These are phyloP conservation scores for Rhagonycha fulva DNA, from an alignment of 2,888 invertebrate genomes.

Conservation along the genomic window DNA sequence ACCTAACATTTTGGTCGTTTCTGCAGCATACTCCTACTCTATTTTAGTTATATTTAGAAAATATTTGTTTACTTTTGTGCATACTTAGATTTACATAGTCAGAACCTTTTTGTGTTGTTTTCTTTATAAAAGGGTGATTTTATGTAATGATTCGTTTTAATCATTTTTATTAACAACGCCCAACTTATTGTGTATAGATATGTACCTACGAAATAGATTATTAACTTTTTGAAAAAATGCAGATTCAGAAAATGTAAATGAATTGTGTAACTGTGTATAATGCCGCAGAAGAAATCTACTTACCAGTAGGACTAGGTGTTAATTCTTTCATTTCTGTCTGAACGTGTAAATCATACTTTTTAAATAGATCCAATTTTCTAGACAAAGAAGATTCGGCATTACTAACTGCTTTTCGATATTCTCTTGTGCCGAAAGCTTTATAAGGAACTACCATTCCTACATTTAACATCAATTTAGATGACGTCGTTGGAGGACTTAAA, in stretches of 20 bases:
- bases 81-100: background rate
- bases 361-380: conserved; percentile 67
- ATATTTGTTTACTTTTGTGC: background rate
- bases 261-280: background rate
- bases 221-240: background rate
- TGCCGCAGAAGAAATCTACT: background rate
- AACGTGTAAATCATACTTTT: conserved; percentile 70
- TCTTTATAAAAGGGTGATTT: background rate
- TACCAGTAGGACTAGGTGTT: conserved; percentile 78
- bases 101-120: background rate
- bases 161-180: background rate
- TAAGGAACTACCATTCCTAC: conserved; percentile 79
- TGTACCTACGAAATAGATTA: background rate
- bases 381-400: conserved; percentile 68
- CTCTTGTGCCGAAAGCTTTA: conserved; percentile 74
- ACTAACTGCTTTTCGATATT: conserved; percentile 72
- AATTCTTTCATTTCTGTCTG: conserved; percentile 73
- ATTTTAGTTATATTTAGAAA: background rate
- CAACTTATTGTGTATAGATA: background rate
- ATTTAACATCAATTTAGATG: conserved; percentile 50
- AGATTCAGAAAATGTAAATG: background rate
- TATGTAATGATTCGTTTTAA: background rate
- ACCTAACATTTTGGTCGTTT: too few relatives aligned
- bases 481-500: conserved; percentile 39
- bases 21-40: too few relatives aligned